Evolutionary conservation across 2,888 invertebrate genomes (phyloP).

Genomic region (Sepiola atlantica): DNA sequence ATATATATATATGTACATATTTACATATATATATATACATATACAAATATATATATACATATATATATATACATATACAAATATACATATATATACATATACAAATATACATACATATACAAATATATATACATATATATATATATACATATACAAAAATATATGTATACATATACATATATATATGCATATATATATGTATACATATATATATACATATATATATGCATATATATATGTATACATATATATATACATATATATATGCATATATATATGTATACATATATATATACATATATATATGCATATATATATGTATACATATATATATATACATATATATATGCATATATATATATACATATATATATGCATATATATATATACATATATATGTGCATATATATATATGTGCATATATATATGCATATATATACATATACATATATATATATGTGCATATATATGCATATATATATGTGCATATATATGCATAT

Average conservation of each 20-base stretch:
- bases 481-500: background rate
- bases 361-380: background rate
- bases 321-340: conserved; percentile 3
- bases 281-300: background rate
- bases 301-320: background rate
- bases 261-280: background rate
- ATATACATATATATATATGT: background rate
- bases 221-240: background rate
- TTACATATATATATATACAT: too few relatives aligned
- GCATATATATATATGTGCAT: background rate
- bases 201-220: background rate
- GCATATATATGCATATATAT: background rate
- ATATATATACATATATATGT: background rate
- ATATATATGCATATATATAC: background rate
- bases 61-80: too few relatives aligned
- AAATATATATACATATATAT: background rate
- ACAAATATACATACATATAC: too few relatives aligned
- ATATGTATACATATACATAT: background rate
- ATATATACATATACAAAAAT: background rate
- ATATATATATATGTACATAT: too few relatives aligned
- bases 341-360: background rate
- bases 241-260: background rate
- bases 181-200: background rate
- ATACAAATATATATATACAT: too few relatives aligned
- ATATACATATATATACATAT: too few relatives aligned